phyloP scores from a whole-genome alignment of 2,113 vertebrate genomes.

The Stegostoma tigrinum region DNA sequence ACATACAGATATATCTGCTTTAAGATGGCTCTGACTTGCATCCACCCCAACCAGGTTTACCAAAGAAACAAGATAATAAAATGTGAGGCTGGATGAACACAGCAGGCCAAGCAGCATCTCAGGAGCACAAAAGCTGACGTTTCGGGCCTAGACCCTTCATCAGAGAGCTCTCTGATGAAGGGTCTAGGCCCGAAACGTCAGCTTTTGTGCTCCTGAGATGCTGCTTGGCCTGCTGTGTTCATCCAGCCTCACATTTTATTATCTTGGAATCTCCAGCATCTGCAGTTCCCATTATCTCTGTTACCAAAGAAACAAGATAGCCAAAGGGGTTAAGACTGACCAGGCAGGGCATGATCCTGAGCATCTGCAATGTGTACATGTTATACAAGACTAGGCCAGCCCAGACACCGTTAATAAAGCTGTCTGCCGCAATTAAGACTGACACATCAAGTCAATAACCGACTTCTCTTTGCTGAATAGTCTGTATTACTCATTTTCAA shows the following conservation, averaged over 20 bases:
- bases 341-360: slow-evolving; percentile 15
- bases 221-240: too few species aligned
- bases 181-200: too few species aligned
- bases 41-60: not conserved
- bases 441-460: not conserved
- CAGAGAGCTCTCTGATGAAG: too few species aligned
- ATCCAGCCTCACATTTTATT: too few species aligned
- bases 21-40: not conserved
- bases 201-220: too few species aligned
- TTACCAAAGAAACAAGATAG: not conserved
- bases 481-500: not conserved
- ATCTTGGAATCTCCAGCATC: too few species aligned
- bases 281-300: too few species aligned
- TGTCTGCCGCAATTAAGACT: not conserved
- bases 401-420: not conserved
- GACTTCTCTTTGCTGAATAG: not conserved
- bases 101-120: too few species aligned
- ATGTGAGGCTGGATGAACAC: too few species aligned
- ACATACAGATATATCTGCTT: not conserved
- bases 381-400: not conserved
- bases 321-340: slow-evolving; percentile 25
- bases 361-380: not conserved
- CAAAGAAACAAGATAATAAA: not conserved
- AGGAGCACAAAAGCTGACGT: too few species aligned
- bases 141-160: too few species aligned